phyloP scores from a whole-genome alignment of 2,888 invertebrate genomes.

The Herminia tarsipennalis region DNA sequence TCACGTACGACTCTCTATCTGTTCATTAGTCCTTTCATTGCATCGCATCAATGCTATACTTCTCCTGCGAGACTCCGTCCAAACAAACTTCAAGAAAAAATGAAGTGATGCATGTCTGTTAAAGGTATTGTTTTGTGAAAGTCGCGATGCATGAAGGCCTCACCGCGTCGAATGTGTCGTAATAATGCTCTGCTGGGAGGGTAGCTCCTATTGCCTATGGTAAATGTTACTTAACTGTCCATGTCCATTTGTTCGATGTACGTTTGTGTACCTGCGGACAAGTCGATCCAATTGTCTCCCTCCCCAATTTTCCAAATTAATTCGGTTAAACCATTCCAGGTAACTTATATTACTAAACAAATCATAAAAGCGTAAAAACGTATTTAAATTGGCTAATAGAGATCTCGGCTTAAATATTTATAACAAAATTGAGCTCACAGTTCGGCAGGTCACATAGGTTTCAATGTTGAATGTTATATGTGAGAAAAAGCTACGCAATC shows the following conservation, averaged over 20 bases:
- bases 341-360: not conserved
- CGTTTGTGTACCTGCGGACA: slow-evolving; percentile 45
- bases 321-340: slow-evolving; percentile 27
- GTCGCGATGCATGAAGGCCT: slow-evolving; percentile 67
- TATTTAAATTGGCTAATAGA: slow-evolving; percentile 27
- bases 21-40: slow-evolving; percentile 68
- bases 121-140: slow-evolving; percentile 52
- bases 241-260: slow-evolving; percentile 28
- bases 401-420: slow-evolving; percentile 20
- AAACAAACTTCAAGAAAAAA: slow-evolving; percentile 57
- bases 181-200: slow-evolving; percentile 45
- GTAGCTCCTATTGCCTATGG: slow-evolving; percentile 43
- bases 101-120: slow-evolving; percentile 70
- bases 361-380: slow-evolving; percentile 3
- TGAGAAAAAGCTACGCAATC: slow-evolving; percentile 42
- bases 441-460: slow-evolving; percentile 37
- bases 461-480: slow-evolving; percentile 45
- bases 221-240: slow-evolving; percentile 29
- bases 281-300: slow-evolving; percentile 29
- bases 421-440: slow-evolving; percentile 27
- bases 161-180: slow-evolving; percentile 50
- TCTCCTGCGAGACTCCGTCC: slow-evolving; percentile 51
- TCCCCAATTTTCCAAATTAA: slow-evolving; percentile 33
- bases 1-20: slow-evolving; percentile 57
- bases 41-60: slow-evolving; percentile 65